These are phyloP conservation scores for Tachycineta bicolor DNA, from an alignment of 2,113 vertebrate genomes.

Conservation along the genomic window DNA sequence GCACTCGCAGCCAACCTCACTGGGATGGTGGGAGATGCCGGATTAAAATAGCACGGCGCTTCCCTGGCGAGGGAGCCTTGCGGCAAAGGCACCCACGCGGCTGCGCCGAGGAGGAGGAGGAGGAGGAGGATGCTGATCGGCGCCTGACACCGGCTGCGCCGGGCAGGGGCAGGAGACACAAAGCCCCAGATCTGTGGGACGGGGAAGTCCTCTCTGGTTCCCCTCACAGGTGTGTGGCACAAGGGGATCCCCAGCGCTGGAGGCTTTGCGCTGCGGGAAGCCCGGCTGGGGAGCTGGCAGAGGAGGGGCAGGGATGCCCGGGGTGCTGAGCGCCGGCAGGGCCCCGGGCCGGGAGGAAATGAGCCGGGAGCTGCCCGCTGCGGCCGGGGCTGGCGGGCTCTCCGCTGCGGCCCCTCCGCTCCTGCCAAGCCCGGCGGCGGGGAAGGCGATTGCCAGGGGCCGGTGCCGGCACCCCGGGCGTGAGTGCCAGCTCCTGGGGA, in stretches of 20 bases:
- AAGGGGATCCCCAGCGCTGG: neutral
- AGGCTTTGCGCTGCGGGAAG: neutral
- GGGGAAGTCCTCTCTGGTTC: neutral
- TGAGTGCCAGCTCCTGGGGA: neutral
- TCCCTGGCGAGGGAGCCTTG: slow-evolving; percentile 1
- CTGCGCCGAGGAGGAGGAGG: neutral
- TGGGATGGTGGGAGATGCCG: slow-evolving; percentile 12
- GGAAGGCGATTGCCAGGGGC: neutral
- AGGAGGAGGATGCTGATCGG: neutral
- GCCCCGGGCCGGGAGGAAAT: neutral
- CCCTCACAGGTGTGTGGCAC: rapidly evolving
- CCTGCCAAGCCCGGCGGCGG: neutral
- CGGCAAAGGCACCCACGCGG: neutral
- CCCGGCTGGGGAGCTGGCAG: neutral
- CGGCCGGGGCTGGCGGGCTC: neutral
- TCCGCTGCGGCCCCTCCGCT: neutral
- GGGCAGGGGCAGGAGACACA: neutral
- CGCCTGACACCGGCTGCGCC: neutral
- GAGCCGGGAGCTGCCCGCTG: neutral
- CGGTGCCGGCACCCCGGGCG: neutral
- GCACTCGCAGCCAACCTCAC: neutral
- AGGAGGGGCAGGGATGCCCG: neutral
- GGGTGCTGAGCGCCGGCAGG: neutral
- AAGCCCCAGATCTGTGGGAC: neutral
- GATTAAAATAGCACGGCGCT: slow-evolving; percentile 47